Conservation (phyloP, 2,888 invertebrate genomes). For the Trichopria drosophilae region DNA sequence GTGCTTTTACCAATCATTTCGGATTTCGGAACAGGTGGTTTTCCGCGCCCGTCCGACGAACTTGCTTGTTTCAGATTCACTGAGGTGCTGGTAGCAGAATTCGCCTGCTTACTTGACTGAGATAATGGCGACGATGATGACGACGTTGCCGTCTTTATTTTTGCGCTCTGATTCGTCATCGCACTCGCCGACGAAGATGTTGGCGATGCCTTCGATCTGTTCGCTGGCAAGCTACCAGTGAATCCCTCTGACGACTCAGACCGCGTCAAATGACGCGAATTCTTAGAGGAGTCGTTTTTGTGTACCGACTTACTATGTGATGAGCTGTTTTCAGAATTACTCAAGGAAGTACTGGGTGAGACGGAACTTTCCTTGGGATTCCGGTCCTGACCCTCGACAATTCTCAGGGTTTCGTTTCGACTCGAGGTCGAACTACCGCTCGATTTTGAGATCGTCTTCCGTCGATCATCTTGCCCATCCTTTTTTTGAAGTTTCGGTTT, state of each 20-base stretch:
- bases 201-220: conserved; percentile 44
- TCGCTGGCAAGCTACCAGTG: conserved; percentile 52
- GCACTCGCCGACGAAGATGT: conserved; percentile 47
- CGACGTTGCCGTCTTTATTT: conserved; percentile 44
- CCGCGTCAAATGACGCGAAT: conserved; percentile 49
- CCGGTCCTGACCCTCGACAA: conserved; percentile 39
- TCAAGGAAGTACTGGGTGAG: conserved; percentile 38
- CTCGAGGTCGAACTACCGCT: conserved; percentile 34
- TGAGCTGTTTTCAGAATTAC: conserved; percentile 38
- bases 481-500: conserved; percentile 30
- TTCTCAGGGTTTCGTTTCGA: conserved; percentile 35
- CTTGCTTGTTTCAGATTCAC: conserved; percentile 45
- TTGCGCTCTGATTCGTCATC: conserved; percentile 49
- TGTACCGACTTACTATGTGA: conserved; percentile 40
- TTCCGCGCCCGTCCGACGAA: conserved; percentile 46
- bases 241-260: conserved; percentile 46
- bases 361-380: conserved; percentile 35
- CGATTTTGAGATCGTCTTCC: conserved; percentile 37
- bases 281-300: conserved; percentile 37
- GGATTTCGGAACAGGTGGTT: conserved; percentile 61
- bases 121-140: conserved; percentile 34
- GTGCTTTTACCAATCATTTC: conserved; percentile 49
- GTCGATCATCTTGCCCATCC: conserved; percentile 27
- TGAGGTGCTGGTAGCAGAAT: conserved; percentile 35
- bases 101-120: conserved; percentile 11